Evolutionary conservation across 2,888 invertebrate genomes (phyloP).

Genomic region (Cylloceria caligata): DNA sequence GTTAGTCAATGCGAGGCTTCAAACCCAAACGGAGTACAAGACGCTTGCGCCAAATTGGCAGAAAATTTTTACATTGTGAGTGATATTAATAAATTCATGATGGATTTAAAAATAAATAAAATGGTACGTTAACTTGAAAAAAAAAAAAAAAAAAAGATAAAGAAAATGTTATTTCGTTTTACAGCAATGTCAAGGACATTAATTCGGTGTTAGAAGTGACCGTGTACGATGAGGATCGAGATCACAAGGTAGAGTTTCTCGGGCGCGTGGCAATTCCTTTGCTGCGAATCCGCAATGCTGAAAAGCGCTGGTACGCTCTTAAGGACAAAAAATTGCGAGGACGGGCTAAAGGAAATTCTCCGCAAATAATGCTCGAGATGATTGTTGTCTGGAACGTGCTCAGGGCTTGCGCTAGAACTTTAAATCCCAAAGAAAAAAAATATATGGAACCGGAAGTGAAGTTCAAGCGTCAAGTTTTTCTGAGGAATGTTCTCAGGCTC

Average conservation of each 20-base stretch:
- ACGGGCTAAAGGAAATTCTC: conserved; percentile 95
- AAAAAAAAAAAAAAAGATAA: no score
- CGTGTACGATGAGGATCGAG: conserved; percentile 98
- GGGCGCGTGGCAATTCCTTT: conserved; percentile 96
- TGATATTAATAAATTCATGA: conserved; percentile 70
- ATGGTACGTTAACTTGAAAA: no score
- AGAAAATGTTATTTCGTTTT: no score
- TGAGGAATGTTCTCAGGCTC: conserved; percentile 96
- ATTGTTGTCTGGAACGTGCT: conserved; percentile 96
- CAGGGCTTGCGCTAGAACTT: conserved; percentile 95
- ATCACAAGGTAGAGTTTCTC: conserved; percentile 98
- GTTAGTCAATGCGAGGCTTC: conserved; percentile 96
- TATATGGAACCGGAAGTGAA: conserved; percentile 97
- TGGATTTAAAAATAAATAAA: neutral
- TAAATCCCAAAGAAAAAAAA: conserved; percentile 98
- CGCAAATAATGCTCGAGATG: conserved; percentile 96
- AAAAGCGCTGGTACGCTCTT: conserved; percentile 97
- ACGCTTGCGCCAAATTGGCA: conserved; percentile 98
- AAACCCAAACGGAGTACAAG: conserved; percentile 99
- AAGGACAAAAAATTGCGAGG: conserved; percentile 97
- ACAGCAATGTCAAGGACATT: conserved; percentile 96
- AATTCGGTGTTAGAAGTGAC: conserved; percentile 97
- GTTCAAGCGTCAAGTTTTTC: conserved; percentile 97
- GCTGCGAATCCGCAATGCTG: conserved; percentile 93
- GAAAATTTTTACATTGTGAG: conserved; percentile 99